These are phyloP conservation scores for Buphagus erythrorhynchus DNA, from an alignment of 2,797 vertebrate species.

Conservation along the genomic window DNA sequence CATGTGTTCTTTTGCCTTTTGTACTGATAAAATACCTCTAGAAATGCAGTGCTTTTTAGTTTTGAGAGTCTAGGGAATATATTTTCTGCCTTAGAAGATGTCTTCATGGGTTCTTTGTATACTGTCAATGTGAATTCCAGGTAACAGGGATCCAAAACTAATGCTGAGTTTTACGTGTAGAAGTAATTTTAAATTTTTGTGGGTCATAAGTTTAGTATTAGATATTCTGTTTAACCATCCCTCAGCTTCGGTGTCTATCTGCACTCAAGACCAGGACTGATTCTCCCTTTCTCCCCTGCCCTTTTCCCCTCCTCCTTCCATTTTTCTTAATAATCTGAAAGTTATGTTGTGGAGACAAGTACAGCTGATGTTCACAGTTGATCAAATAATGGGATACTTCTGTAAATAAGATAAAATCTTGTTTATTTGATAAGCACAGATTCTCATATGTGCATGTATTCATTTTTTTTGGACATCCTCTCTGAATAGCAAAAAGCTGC, in stretches of 20 bases:
- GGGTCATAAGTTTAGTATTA: not conserved
- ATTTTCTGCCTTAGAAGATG: not conserved
- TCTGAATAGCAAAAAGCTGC: not conserved
- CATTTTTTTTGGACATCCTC: not conserved
- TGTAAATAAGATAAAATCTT: not conserved
- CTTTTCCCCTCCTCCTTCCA: not conserved
- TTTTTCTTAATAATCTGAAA: not conserved
- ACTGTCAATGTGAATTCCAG: not conserved
- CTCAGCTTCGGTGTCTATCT: not conserved
- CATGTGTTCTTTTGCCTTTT: not conserved
- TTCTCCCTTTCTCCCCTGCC: fast-evolving
- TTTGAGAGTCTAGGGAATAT: not conserved
- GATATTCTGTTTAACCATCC: not conserved
- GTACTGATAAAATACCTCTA: not conserved
- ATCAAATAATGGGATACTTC: not conserved
- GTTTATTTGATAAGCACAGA: not conserved
- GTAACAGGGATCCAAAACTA: not conserved
- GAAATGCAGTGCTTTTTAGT: not conserved
- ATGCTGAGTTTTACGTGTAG: not conserved
- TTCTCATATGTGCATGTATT: not conserved
- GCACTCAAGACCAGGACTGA: not conserved
- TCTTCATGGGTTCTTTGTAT: not conserved
- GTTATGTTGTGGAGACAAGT: not conserved
- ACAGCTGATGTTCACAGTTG: not conserved
- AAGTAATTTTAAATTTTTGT: not conserved